Evolutionary conservation across 2,797 vertebrate genomes (phyloP), one percentile per base, ranked within the genome.

Genomic region (Triplophysa yarkandensis): DNA sequence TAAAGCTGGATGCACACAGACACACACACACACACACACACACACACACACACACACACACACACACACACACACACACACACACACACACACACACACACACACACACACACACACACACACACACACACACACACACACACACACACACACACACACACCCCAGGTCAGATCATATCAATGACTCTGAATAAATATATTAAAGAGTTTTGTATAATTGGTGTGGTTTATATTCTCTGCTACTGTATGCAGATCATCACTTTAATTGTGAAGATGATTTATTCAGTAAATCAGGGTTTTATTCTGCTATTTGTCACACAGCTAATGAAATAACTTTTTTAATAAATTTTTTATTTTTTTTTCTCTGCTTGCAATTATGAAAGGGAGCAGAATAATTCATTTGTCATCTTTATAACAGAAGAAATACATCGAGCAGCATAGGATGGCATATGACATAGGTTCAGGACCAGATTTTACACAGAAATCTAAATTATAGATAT

Each of bases 331-430:
- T 79, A 75, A 71, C 67, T 62, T 69, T 34, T 34, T 39, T 39
- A 11, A 39, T 39, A 13, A 11, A 3, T 36, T 27, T 9, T 66
- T 58, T 46, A 62, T 57, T 41, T 27, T 9, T 66, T 58, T 46
- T 57, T 57, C 34, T 32, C 8, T 52, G 46, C 50, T 28, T 74
- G 65, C 50, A 44, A 73, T 41, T 19, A 13, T 77, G 80, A 81
- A 54, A 81, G 25, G 76, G 71, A 80, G 54, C n/a, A n/a, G n/a
- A n/a, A n/a, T n/a, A n/a, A n/a, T 11, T 2, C 13, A 82, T 61
- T 74, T 73, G 60, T 70, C 72, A 50, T 30, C 17, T n/a, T 43
- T 55, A 44, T 34, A 71, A 86, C 61, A 79, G 66, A 68, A 84
- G 9, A 46, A 25, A 71, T 68, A 61, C 64, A 79, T 71, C 77